A percentile compares a stretch with the other conserved stretches of the same genome.
These are phyloP conservation scores for Sebastes schlegelii DNA, from an alignment of 2,113 vertebrate species.

Conservation along the genomic window DNA sequence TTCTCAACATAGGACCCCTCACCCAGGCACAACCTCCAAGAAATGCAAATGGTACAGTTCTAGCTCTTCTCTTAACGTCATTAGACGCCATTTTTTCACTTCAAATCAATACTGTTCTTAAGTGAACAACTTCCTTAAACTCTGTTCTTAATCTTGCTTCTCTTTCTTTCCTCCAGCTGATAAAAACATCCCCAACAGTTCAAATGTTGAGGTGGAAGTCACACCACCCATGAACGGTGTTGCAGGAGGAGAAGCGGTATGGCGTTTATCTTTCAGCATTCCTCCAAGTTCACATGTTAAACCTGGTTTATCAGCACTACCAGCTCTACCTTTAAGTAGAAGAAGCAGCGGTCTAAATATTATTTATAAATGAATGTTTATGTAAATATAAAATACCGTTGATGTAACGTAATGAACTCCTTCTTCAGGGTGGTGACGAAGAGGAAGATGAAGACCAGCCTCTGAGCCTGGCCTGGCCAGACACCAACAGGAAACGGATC, in stretches of 20 bases:
- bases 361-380: not conserved
- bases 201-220: conserved; percentile 93
- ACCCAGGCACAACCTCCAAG: conserved; percentile 34
- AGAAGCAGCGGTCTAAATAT: too few species aligned
- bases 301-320: not conserved
- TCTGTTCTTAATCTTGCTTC: not conserved
- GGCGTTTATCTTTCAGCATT: not conserved
- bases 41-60: conserved; percentile 41
- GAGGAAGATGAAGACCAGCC: conserved; percentile 91
- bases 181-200: conserved; percentile 88
- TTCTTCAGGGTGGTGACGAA: conserved; percentile 79
- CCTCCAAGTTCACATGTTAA: not conserved
- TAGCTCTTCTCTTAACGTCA: not conserved
- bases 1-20: conserved; percentile 33
- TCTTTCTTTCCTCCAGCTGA: conserved; percentile 65
- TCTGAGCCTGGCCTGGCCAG: conserved; percentile 94
- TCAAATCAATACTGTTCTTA: not conserved
- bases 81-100: not conserved
- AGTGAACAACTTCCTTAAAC: not conserved
- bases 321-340: too few species aligned
- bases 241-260: conserved; percentile 82
- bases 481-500: conserved; percentile 87
- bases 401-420: conserved; percentile 4
- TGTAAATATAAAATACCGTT: not conserved
- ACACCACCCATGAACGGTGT: conserved; percentile 92